Evolutionary conservation across 2,113 vertebrate species (phyloP).

Genomic region (Malurus alboscapulatus): DNA sequence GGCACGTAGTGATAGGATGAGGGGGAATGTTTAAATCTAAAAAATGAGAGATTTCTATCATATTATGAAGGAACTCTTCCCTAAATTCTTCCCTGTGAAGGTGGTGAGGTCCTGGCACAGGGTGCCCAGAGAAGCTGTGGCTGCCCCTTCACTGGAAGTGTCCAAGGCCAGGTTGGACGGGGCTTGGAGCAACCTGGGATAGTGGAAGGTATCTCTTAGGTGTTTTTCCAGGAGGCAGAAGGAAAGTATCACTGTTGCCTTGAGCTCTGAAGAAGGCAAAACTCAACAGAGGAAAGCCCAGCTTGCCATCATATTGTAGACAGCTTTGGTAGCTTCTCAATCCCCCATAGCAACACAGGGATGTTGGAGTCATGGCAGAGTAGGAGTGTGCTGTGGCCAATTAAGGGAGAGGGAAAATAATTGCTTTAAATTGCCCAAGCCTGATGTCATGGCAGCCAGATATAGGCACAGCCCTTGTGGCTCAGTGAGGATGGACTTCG

Average conservation of each 20-base stretch:
- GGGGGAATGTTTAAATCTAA: not conserved
- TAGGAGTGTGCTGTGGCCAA: slow-evolving; percentile 15
- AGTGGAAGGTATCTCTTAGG: not conserved
- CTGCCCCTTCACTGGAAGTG: not conserved
- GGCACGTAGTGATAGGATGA: not conserved
- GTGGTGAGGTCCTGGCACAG: not conserved
- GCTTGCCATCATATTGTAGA: not conserved
- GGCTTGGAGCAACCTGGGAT: not conserved
- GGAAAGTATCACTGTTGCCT: not conserved
- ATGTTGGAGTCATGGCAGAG: slow-evolving; percentile 7
- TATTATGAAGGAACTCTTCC: not conserved
- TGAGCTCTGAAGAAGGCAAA: not conserved
- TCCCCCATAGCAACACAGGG: slow-evolving; percentile 4
- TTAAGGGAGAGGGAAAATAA: not conserved
- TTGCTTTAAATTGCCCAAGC: not conserved
- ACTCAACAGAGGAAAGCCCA: not conserved
- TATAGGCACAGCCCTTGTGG: not conserved
- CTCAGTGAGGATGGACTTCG: not conserved
- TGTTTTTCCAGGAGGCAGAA: not conserved
- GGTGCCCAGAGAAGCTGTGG: not conserved
- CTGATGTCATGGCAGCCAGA: not conserved
- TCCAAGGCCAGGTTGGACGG: accelerated
- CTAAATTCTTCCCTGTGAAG: not conserved
- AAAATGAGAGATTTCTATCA: not conserved
- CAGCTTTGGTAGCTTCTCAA: not conserved